Base-by-base conservation (phyloP, 2,113 vertebrate genomes). In the Electrona antarctica region DNA sequence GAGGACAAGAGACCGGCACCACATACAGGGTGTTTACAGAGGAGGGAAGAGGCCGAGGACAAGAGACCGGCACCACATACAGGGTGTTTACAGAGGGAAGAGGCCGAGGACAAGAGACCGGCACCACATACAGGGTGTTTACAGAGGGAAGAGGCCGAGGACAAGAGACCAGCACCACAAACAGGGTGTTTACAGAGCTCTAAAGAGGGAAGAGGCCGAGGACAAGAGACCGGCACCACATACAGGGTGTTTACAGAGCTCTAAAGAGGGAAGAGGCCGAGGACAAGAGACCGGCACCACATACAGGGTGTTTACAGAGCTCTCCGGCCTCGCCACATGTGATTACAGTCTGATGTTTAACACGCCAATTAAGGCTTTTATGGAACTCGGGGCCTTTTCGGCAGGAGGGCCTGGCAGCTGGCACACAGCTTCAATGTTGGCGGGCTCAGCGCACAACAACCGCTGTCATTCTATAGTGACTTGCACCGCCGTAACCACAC, bases 351-450 rank as follows among this genome's bases (percentile, higher is more conserved):
- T 79, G 71, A 85, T 80, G 86, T 84, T 89, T 88, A 86, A 90
- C 82, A 87, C 71, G 78, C 83, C 84, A 87, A 91, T 87, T 89
- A 88, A 84, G 78, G 71, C 49, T 86, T 90, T 89, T 86, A 89
- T 91, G 67, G 88, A 87, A 80, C 64, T 28, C 45, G 61, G 69
- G 60, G 66, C 66, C 69, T 81, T 80, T 76, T 68, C 67, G 74
- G 52, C 60, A 78, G 64, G 73, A 83, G 72, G 69, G 68, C 33
- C 64, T 78, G 74, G 21, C 2, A 21, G n/a, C n/a, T 21, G 21
- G 78, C 70, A 80, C 51, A 29, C 46, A 46, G 29, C 67, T 69
- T 41, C 59, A 33, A 56, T 60, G 71, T 83, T 75, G 60, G 75
- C 56, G 67, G 69, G 71, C 74, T 82, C 60, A 56, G 60, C 73